Percentiles rank a stretch among this genome's conserved stretches.
These are phyloP conservation scores for Carposina sasakii DNA, from an alignment of 1,140 invertebrate species.

Conservation along the genomic window DNA sequence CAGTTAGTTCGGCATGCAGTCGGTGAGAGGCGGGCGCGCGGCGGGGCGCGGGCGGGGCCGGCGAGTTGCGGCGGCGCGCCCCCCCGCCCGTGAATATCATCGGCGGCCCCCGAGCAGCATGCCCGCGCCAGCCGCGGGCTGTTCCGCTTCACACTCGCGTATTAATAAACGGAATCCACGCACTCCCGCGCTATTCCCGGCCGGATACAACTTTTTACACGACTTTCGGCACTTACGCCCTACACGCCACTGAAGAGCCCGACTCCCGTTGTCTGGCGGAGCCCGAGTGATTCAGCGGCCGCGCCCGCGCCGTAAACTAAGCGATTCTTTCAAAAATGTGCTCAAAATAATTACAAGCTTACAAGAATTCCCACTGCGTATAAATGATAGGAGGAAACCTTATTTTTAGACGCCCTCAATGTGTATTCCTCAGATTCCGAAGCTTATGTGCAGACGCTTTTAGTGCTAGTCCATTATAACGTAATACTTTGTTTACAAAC, in stretches of 20 bases:
- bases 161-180: conserved; percentile 66
- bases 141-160: conserved; percentile 34
- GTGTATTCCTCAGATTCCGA: conserved; percentile 27
- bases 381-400: conserved; percentile 35
- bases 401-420: conserved; percentile 29
- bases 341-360: conserved; percentile 49
- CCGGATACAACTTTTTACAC: conserved; percentile 71
- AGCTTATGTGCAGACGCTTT: no score
- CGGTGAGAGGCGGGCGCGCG: conserved; percentile 45
- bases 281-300: conserved; percentile 45
- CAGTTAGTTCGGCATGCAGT: conserved; percentile 43
- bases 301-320: conserved; percentile 33
- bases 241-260: conserved; percentile 61
- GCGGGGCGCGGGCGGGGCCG: conserved; percentile 37
- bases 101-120: conserved; percentile 34
- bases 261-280: conserved; percentile 44
- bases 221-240: conserved; percentile 69
- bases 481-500: no score
- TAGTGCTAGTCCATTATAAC: no score
- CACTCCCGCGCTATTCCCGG: conserved; percentile 41
- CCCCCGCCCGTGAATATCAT: conserved; percentile 66
- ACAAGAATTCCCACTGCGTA: conserved; percentile 25
- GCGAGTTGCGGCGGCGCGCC: conserved; percentile 47
- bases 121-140: conserved; percentile 14
- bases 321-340: conserved; percentile 37